phyloP scores from a whole-genome alignment of 2,797 vertebrate genomes.

The Apodemus agrarius region DNA sequence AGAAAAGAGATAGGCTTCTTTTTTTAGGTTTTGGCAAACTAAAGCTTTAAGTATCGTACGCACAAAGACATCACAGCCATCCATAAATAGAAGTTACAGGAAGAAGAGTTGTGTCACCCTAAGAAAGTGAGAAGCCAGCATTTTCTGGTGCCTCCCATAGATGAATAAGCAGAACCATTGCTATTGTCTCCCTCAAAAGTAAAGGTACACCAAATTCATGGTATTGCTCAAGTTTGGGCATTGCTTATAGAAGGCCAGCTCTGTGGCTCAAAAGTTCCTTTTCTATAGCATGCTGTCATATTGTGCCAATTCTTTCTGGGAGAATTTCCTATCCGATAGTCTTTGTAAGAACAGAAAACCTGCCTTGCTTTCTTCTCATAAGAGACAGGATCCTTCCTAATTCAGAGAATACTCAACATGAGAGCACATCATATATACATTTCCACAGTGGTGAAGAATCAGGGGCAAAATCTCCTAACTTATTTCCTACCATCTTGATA shows the following conservation, averaged over 20 bases:
- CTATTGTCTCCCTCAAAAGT: background rate
- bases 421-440: background rate
- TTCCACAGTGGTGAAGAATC: background rate
- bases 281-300: background rate
- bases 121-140: background rate
- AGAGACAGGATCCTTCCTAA: background rate
- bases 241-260: background rate
- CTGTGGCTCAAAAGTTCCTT: background rate
- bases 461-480: background rate
- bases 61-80: background rate
- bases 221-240: accelerated
- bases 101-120: background rate
- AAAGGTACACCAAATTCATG: background rate
- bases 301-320: background rate
- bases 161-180: background rate
- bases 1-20: background rate
- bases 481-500: background rate
- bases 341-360: background rate
- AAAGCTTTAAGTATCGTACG: background rate
- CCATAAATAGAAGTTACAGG: background rate
- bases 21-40: background rate
- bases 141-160: background rate
- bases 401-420: background rate
- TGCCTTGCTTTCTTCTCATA: background rate
- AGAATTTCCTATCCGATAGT: background rate